These are phyloP conservation scores for Danio tinwini DNA, from an alignment of 2,797 vertebrate genomes.

Conservation along the genomic window DNA sequence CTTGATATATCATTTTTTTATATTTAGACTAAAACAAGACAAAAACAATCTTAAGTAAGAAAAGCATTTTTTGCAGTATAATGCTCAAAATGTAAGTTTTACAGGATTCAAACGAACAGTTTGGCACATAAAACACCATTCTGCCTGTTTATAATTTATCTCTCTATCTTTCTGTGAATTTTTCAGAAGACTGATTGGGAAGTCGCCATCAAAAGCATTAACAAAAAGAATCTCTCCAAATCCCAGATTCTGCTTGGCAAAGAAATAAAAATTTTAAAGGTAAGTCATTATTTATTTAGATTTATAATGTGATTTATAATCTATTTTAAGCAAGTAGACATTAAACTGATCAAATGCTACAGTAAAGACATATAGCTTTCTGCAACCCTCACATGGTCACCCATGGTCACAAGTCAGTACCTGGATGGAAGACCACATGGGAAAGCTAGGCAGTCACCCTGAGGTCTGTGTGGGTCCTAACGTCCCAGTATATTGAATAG, in stretches of 20 bases:
- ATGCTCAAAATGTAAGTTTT: not conserved
- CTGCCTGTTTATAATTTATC: not conserved
- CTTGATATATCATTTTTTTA: too few relatives aligned
- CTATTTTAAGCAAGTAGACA: not conserved
- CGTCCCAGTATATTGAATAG: too few relatives aligned
- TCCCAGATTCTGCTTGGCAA: constrained; percentile 92
- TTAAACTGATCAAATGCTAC: not conserved
- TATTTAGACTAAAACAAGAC: too few relatives aligned
- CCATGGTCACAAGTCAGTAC: too few relatives aligned
- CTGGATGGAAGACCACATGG: too few relatives aligned
- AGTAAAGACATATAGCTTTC: not conserved
- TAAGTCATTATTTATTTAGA: constrained; percentile 60
- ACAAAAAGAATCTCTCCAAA: constrained; percentile 91
- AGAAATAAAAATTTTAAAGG: constrained; percentile 90
- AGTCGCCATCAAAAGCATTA: constrained; percentile 92
- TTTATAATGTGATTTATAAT: not conserved
- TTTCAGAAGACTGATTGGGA: constrained; percentile 92
- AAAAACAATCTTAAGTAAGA: too few relatives aligned
- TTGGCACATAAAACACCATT: not conserved
- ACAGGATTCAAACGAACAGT: not conserved
- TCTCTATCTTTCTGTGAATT: constrained; percentile 36
- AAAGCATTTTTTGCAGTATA: too few relatives aligned
- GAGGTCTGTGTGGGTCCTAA: too few relatives aligned
- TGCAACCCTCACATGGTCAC: too few relatives aligned
- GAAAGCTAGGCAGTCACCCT: too few relatives aligned